Evolutionary conservation across 2,888 invertebrate species (phyloP).

Genomic region (Hypsopygia costalis): DNA sequence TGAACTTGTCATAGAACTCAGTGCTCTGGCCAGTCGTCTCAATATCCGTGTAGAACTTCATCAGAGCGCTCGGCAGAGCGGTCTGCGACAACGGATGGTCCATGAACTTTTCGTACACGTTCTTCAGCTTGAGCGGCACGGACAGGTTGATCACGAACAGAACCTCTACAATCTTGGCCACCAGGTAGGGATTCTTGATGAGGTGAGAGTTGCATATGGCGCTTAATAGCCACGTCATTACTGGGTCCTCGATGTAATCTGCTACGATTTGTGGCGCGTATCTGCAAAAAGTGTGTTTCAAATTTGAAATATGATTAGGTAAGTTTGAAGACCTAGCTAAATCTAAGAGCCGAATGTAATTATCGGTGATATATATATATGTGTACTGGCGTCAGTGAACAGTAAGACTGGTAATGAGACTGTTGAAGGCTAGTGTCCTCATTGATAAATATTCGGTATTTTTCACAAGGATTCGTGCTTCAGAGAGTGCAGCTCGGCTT

Average conservation of each 20-base stretch:
- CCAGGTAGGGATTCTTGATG: conserved; percentile 97
- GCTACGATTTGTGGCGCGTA: conserved; percentile 88
- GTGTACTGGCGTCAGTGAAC: too few species aligned
- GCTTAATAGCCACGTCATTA: conserved; percentile 93
- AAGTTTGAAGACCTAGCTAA: too few species aligned
- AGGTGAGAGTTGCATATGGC: conserved; percentile 94
- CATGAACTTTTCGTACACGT: conserved; percentile 89
- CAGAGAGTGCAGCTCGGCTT: too few species aligned
- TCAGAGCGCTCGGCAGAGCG: conserved; percentile 92
- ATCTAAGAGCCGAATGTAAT: too few species aligned
- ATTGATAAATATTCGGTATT: too few species aligned
- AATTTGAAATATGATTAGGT: too few species aligned
- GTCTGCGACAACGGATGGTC: conserved; percentile 88
- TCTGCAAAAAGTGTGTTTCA: conserved; percentile 81
- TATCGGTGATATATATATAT: too few species aligned
- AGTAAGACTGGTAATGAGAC: too few species aligned
- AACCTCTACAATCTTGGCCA: conserved; percentile 97
- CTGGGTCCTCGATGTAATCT: conserved; percentile 88
- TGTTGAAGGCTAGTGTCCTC: too few species aligned
- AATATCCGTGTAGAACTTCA: conserved; percentile 99
- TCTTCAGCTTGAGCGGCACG: conserved; percentile 74
- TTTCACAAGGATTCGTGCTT: too few species aligned
- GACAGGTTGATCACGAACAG: conserved; percentile 89
- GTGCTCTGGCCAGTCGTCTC: conserved; percentile 98
- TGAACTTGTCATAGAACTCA: conserved; percentile 99